Conservation (phyloP, 2,113 vertebrate genomes). For the Alligator mississippiensis region DNA sequence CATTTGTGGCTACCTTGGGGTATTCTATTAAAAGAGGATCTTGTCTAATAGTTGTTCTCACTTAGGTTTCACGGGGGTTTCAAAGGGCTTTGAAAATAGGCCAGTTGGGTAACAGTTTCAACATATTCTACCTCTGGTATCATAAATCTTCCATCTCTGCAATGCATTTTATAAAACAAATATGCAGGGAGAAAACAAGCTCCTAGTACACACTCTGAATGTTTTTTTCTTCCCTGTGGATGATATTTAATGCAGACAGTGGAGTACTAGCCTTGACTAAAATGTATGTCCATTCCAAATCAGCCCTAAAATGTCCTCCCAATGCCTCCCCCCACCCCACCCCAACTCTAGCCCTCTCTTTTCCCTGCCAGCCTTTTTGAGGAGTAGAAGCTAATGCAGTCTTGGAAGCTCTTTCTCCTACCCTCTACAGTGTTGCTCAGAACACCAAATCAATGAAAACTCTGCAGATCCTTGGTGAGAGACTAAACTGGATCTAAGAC, state of each 20-base stretch:
- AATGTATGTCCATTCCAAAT: background rate
- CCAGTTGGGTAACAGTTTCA: background rate
- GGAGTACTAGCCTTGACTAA: background rate
- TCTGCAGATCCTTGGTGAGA: background rate
- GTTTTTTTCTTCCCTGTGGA: background rate
- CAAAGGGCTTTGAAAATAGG: background rate
- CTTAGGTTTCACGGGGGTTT: background rate
- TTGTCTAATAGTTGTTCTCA: background rate
- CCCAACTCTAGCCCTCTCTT: background rate
- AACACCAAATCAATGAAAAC: background rate
- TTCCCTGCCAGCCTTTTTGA: constrained; percentile 16
- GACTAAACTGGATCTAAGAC: background rate
- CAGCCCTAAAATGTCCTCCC: background rate
- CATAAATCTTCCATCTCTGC: background rate
- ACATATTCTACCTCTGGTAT: background rate
- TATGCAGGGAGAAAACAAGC: background rate
- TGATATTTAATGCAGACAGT: background rate
- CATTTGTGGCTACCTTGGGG: background rate
- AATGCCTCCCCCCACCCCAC: background rate
- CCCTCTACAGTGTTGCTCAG: background rate
- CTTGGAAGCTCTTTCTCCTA: background rate
- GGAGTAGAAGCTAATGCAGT: constrained; percentile 15
- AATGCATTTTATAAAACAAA: background rate
- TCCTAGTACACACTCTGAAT: background rate
- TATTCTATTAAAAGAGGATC: background rate